These are phyloP conservation scores for Temnothorax nylanderi DNA, from an alignment of 1,140 invertebrate species.

Conservation along the genomic window DNA sequence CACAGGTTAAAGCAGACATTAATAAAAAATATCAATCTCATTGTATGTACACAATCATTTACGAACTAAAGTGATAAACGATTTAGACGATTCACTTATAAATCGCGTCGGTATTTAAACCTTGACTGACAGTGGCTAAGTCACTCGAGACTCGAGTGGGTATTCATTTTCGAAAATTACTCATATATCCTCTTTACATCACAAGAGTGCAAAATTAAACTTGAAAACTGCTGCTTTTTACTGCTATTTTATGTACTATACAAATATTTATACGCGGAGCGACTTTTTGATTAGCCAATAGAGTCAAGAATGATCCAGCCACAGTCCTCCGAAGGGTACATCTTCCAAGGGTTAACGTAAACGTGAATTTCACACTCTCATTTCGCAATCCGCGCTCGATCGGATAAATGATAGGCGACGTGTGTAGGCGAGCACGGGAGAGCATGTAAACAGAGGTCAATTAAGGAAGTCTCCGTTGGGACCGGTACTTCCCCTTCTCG, in stretches of 20 bases:
- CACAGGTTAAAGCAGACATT: not conserved
- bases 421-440: conserved; percentile 34
- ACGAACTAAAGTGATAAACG: not conserved
- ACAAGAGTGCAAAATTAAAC: not conserved
- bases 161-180: not conserved
- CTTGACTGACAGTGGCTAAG: no score
- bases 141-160: not conserved
- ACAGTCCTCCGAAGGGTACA: not conserved
- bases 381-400: conserved; percentile 30
- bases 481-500: conserved; percentile 55
- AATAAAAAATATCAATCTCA: not conserved
- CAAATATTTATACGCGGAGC: not conserved
- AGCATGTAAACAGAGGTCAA: conserved; percentile 68
- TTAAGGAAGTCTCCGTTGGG: conserved; percentile 67
- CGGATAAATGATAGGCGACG: conserved; percentile 43
- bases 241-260: not conserved
- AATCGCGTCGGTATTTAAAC: not conserved
- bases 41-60: not conserved
- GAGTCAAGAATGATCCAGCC: not conserved
- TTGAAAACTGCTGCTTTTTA: not conserved
- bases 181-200: not conserved
- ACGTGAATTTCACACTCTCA: conserved; percentile 31
- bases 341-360: not conserved
- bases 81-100: not conserved
- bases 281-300: not conserved